A percentile compares a stretch with the other conserved stretches of the same genome.
These are phyloP conservation scores for Oreohelix idahoensis DNA, from an alignment of 1,140 invertebrate genomes.

Conservation along the genomic window DNA sequence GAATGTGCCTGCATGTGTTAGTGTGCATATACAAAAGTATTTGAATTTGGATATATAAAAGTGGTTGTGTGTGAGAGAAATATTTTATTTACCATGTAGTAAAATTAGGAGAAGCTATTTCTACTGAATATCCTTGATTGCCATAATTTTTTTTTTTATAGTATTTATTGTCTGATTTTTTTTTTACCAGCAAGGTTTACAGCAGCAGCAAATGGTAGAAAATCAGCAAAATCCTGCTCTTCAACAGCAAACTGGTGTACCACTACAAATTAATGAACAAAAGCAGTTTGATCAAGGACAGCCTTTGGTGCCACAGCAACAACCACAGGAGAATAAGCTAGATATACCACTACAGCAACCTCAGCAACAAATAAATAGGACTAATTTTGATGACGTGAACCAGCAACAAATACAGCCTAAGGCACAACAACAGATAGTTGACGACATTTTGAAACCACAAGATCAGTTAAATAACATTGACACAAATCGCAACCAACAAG, in stretches of 20 bases:
- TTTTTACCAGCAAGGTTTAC: not conserved
- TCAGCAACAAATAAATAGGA: not conserved
- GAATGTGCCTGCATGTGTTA: too few species aligned
- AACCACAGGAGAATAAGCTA: slow-evolving; percentile 36
- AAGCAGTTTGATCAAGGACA: not conserved
- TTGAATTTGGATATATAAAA: too few species aligned
- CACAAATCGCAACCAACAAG: not conserved
- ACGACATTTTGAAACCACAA: not conserved
- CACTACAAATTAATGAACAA: not conserved
- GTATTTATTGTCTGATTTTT: too few species aligned
- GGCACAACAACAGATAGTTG: not conserved
- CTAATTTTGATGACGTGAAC: not conserved
- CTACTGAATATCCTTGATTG: too few species aligned
- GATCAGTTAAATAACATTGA: not conserved
- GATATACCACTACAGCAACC: slow-evolving; percentile 34
- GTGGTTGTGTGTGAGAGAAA: too few species aligned
- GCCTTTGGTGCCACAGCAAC: not conserved
- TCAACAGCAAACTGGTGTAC: not conserved
- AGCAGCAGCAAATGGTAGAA: slow-evolving; percentile 35
- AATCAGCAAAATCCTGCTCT: slow-evolving; percentile 11
- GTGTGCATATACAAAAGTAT: too few species aligned
- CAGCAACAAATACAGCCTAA: slow-evolving; percentile 16
- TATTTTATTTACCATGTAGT: too few species aligned
- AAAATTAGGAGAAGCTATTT: too few species aligned
- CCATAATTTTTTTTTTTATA: too few species aligned